phyloP scores from a whole-genome alignment of 2,113 vertebrate genomes.

The Barnardius zonarius region DNA sequence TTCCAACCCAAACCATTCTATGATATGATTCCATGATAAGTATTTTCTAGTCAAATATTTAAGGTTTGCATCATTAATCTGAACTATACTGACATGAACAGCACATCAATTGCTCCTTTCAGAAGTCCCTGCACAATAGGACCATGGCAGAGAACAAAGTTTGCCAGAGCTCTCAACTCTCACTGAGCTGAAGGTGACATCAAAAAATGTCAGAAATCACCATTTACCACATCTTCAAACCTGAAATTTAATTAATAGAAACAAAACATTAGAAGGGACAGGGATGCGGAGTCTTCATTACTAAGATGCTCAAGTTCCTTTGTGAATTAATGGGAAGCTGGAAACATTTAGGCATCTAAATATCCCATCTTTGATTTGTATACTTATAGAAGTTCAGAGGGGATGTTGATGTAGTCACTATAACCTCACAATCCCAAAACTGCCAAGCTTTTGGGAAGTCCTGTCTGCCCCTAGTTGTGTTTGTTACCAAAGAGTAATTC shows the following conservation, averaged over 20 bases:
- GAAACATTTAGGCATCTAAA: background rate
- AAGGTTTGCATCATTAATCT: background rate
- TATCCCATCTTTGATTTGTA: background rate
- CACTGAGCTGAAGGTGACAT: background rate
- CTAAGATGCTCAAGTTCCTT: background rate
- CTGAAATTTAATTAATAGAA: background rate
- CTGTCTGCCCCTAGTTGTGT: rapidly evolving
- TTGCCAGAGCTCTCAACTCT: background rate
- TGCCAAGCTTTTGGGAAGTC: background rate
- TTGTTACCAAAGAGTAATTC: background rate
- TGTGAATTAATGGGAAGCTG: background rate
- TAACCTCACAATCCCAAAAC: background rate
- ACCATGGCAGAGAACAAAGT: background rate
- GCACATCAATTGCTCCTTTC: background rate
- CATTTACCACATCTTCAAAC: background rate
- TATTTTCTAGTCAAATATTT: background rate
- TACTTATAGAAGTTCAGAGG: background rate
- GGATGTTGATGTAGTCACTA: background rate
- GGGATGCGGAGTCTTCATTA: background rate
- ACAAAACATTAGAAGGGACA: background rate
- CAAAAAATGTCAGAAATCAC: background rate
- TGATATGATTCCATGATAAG: background rate
- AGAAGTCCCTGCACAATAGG: background rate
- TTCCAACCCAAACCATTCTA: no score
- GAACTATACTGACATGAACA: background rate